Conservation (phyloP, 2,113 vertebrate genomes). For the Gadus chalcogrammus region DNA sequence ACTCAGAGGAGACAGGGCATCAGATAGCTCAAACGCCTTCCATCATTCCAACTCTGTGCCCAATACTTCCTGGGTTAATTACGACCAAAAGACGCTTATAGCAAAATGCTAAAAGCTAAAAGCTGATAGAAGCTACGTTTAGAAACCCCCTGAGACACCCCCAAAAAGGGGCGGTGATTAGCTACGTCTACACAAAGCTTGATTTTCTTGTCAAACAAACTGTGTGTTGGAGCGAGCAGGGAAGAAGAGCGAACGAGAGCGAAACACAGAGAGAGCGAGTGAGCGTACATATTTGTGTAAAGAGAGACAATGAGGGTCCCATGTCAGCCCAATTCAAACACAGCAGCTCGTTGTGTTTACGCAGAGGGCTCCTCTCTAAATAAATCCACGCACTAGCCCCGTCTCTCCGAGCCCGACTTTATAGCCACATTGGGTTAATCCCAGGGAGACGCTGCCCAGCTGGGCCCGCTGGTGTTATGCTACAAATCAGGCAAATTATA, state of each 20-base stretch:
- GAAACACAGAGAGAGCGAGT: not conserved
- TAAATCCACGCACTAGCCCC: constrained; percentile 26
- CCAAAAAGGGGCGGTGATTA: constrained; percentile 27
- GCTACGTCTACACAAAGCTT: constrained; percentile 20
- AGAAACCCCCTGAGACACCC: constrained; percentile 22
- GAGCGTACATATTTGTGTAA: constrained; percentile 14
- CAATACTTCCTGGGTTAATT: no score
- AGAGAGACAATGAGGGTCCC: constrained; percentile 24
- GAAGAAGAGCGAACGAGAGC: not conserved
- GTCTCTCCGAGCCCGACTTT: constrained; percentile 9
- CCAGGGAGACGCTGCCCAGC: constrained; percentile 7
- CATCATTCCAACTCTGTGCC: no score
- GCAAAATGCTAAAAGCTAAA: no score
- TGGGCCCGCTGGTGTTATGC: not conserved
- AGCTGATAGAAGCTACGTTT: constrained; percentile 13
- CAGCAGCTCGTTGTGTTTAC: constrained; percentile 34
- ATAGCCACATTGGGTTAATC: not conserved
- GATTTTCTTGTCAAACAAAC: constrained; percentile 58
- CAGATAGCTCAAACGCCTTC: no score
- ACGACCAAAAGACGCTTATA: no score
- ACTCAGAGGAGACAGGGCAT: no score
- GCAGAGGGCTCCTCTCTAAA: constrained; percentile 29
- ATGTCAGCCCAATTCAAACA: constrained; percentile 47
- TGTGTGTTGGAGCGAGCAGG: constrained; percentile 41
- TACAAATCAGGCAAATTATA: not conserved